Percentiles rank a stretch among this genome's conserved stretches.
These are phyloP conservation scores for Darevskia mixta DNA, from an alignment of 2,797 vertebrate species.

Conservation along the genomic window DNA sequence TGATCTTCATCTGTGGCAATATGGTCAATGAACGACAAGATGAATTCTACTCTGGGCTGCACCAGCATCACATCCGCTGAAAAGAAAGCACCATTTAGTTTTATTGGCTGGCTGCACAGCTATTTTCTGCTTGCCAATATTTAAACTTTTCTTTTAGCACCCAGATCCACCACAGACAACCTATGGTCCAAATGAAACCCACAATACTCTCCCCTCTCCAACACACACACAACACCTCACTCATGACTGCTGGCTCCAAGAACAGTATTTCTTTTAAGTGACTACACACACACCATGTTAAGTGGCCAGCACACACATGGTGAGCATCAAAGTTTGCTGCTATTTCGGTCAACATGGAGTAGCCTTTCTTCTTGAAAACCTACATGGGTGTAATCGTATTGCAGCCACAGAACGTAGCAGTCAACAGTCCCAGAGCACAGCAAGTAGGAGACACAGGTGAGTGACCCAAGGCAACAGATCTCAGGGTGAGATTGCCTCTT, in stretches of 20 bases:
- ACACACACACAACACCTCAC: not conserved
- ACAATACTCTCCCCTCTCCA: not conserved
- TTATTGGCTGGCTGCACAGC: not conserved
- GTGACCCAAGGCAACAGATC: not conserved
- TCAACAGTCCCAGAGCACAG: not conserved
- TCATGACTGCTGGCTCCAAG: not conserved
- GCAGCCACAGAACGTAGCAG: not conserved
- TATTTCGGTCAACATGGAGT: not conserved
- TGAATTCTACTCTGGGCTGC: constrained; percentile 96
- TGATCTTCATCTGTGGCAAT: constrained; percentile 97
- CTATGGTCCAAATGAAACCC: not conserved
- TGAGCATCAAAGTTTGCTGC: no score
- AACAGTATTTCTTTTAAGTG: not conserved
- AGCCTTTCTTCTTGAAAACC: not conserved
- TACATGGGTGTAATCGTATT: not conserved
- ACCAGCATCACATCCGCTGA: constrained; percentile 97
- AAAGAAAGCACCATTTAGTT: constrained; percentile 7
- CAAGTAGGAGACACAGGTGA: not conserved
- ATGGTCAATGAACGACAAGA: constrained; percentile 97
- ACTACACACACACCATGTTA: not conserved
- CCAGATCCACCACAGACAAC: not conserved
- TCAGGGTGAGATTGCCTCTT: not conserved
- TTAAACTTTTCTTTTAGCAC: not conserved
- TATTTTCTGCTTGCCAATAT: not conserved
- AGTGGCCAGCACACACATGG: not conserved